These are phyloP conservation scores for Nanorana parkeri DNA, from an alignment of 2,113 vertebrate species.

Conservation along the genomic window DNA sequence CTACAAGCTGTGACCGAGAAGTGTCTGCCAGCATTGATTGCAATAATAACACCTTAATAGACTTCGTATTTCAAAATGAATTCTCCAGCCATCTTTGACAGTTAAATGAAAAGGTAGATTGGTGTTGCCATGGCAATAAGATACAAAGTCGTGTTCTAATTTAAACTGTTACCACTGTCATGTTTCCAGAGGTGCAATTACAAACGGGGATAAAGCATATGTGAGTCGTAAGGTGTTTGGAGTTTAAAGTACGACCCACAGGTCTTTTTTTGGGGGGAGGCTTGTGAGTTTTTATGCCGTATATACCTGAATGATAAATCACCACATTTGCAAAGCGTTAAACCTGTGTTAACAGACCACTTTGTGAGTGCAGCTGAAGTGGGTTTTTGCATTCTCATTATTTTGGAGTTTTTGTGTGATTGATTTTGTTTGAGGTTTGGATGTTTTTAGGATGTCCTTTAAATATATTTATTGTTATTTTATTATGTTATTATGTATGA, in stretches of 20 bases:
- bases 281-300: no score
- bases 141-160: conserved; percentile 6
- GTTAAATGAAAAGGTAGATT: conserved; percentile 36
- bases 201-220: not conserved
- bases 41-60: conserved; percentile 44
- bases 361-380: no score
- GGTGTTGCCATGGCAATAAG: conserved; percentile 33
- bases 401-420: no score
- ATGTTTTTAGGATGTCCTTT: no score
- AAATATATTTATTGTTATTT: no score
- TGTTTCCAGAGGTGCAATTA: conserved; percentile 40
- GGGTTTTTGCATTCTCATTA: no score
- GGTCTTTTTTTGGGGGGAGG: no score
- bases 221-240: not conserved
- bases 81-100: conserved; percentile 35
- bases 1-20: conserved; percentile 19
- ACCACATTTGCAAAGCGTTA: no score
- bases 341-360: no score
- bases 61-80: not conserved
- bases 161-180: not conserved
- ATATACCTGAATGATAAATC: no score
- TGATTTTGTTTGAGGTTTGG: no score
- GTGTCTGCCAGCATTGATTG: conserved; percentile 28
- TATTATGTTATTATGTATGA: no score
- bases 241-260: not conserved